Percentiles rank a stretch among this genome's conserved stretches.
Evolutionary conservation across 2,888 invertebrate species (phyloP).

Genomic region (Hirtodrosophila alboralis): DNA sequence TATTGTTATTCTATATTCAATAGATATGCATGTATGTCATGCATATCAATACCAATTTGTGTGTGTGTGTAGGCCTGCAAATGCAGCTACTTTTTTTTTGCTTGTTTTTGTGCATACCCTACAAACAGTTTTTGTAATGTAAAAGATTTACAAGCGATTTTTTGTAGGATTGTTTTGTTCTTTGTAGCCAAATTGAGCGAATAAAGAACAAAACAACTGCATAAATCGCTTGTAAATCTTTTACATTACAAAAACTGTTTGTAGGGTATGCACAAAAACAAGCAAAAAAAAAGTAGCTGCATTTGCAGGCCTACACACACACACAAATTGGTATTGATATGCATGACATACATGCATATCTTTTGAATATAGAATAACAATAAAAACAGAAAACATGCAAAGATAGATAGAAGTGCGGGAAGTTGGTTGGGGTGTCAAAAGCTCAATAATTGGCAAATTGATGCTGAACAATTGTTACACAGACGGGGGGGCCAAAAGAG

Average conservation of each 20-base stretch:
- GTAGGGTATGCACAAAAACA: too few relatives aligned
- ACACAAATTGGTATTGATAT: not conserved
- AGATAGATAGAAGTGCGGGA: not conserved
- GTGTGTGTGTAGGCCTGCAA: conserved; percentile 8
- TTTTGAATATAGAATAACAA: conserved; percentile 17
- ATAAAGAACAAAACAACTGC: too few relatives aligned
- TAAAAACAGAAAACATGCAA: conserved; percentile 7
- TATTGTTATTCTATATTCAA: conserved; percentile 21
- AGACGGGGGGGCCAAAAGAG: conserved; percentile 26
- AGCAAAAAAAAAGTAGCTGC: too few relatives aligned
- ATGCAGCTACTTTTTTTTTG: too few relatives aligned
- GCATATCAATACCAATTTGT: not conserved
- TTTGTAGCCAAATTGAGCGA: too few relatives aligned
- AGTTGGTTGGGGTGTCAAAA: conserved; percentile 36
- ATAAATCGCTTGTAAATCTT: too few relatives aligned
- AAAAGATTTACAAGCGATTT: too few relatives aligned
- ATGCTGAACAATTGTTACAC: conserved; percentile 42
- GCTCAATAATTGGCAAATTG: conserved; percentile 67
- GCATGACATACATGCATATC: not conserved
- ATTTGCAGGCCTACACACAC: conserved; percentile 7
- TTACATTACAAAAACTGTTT: too few relatives aligned
- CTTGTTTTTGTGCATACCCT: too few relatives aligned
- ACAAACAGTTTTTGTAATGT: too few relatives aligned
- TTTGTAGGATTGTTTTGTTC: too few relatives aligned
- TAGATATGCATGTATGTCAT: not conserved